These are phyloP conservation scores for Grus americana DNA, from an alignment of 2,113 vertebrate species.

Conservation along the genomic window DNA sequence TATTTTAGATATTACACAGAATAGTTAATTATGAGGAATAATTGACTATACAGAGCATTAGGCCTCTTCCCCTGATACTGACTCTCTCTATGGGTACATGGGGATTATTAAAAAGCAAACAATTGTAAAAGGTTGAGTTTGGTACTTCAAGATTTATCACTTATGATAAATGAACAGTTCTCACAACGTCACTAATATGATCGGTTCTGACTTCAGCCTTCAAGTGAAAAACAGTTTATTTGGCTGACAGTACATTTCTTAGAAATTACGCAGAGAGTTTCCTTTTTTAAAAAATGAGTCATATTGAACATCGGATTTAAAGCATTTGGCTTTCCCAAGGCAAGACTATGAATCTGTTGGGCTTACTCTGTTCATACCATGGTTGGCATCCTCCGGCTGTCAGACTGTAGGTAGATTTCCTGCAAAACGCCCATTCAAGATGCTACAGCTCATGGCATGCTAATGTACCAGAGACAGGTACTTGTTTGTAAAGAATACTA, in stretches of 20 bases:
- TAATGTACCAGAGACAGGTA: neutral
- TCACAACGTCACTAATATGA: neutral
- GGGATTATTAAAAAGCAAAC: neutral
- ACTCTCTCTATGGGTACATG: neutral
- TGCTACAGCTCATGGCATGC: fast-evolving
- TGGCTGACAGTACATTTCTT: neutral
- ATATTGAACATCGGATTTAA: neutral
- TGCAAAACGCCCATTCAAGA: neutral
- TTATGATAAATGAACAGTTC: neutral
- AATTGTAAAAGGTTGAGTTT: neutral
- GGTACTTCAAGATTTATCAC: neutral
- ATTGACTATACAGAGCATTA: neutral
- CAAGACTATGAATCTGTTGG: neutral
- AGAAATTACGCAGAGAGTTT: neutral
- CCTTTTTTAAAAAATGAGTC: neutral
- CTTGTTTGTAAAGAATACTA: neutral
- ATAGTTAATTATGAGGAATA: neutral
- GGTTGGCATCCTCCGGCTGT: neutral
- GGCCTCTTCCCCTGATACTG: neutral
- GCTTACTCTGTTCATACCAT: neutral
- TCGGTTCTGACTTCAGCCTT: neutral
- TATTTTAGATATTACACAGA: neutral
- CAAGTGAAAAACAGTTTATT: neutral
- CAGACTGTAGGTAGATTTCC: neutral
- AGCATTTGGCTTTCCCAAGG: neutral